Conservation (phyloP, 1,140 invertebrate species). For the Lepidostoma basale region DNA sequence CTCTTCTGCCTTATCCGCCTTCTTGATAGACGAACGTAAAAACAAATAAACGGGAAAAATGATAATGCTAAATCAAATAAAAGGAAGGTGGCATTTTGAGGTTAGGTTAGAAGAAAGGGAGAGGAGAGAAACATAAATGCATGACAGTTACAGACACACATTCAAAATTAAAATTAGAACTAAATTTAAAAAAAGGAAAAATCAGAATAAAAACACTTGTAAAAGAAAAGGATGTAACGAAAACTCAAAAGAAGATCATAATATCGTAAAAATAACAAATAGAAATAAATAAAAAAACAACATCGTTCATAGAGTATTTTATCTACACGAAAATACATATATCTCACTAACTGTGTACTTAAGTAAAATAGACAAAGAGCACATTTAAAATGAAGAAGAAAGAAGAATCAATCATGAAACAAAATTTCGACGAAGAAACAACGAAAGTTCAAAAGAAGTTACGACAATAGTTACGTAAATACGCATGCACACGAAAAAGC, state of each 20-base stretch:
- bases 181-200: background rate
- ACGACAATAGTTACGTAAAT: background rate
- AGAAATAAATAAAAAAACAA: background rate
- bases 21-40: conserved; percentile 40
- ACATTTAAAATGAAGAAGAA: background rate
- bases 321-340: conserved; percentile 4
- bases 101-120: background rate
- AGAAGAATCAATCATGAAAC: background rate
- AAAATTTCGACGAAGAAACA: background rate
- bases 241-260: background rate
- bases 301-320: background rate
- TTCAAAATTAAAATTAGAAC: background rate
- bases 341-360: no score
- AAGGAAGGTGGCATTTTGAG: conserved; percentile 7
- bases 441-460: background rate
- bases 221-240: background rate
- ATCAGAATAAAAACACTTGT: background rate
- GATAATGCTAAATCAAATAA: conserved; percentile 43
- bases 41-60: conserved; percentile 44
- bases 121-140: background rate
- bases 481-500: background rate
- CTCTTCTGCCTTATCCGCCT: conserved; percentile 31
- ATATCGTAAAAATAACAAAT: background rate
- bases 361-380: background rate
- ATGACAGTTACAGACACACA: conserved; percentile 5